Evolutionary conservation across 35 echinoderm and acorn worm species (phyloP).

Genomic region (Chiridota heheva): DNA sequence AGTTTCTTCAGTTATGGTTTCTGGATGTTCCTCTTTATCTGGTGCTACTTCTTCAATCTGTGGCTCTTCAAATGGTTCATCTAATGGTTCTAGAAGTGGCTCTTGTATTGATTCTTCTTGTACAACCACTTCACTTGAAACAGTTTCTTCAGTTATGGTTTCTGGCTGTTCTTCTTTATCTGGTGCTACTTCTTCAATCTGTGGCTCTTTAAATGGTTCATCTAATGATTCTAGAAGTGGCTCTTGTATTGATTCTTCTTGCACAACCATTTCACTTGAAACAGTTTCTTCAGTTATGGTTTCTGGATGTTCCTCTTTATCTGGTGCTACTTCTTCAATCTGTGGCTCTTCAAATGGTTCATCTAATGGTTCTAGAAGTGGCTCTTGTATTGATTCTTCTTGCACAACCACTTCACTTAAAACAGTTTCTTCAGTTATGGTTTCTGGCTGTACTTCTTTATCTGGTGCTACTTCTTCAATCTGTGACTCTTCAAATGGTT

Average conservation of each 20-base stretch:
- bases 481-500: neutral
- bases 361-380: neutral
- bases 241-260: neutral
- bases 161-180: no score
- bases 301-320: neutral
- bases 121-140: no score
- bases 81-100: constrained; percentile 12
- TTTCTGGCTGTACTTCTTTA: neutral
- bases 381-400: neutral
- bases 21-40: neutral
- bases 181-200: no score
- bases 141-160: no score
- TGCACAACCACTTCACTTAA: constrained; percentile 21
- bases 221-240: no score
- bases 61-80: neutral
- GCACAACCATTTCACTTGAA: neutral
- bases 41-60: constrained; percentile 1
- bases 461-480: neutral
- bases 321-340: constrained; percentile 32
- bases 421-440: constrained; percentile 9
- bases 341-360: neutral
- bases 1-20: neutral
- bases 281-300: neutral
- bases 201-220: no score
- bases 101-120: no score